phyloP scores from a whole-genome alignment of 2,888 invertebrate genomes.

The Luperina testacea region DNA sequence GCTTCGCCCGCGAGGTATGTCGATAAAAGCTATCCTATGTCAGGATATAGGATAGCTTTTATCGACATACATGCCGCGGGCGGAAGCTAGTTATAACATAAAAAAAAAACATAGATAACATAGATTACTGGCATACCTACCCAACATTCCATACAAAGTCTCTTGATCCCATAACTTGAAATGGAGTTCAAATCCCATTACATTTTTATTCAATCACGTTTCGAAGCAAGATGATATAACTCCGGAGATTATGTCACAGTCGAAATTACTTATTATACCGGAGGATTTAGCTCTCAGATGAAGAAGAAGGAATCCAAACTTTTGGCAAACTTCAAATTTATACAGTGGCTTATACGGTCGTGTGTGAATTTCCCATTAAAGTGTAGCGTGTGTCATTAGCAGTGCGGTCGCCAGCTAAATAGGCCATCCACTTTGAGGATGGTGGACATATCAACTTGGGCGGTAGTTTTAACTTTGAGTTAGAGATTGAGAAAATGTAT shows the following conservation, averaged over 20 bases:
- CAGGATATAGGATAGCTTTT: too few relatives aligned
- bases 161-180: slow-evolving; percentile 24
- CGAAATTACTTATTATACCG: slow-evolving; percentile 31
- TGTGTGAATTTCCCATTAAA: slow-evolving; percentile 51
- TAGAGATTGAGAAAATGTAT: background rate
- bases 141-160: background rate
- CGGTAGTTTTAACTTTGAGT: background rate
- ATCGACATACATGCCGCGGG: too few relatives aligned
- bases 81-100: too few relatives aligned
- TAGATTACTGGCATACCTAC: background rate
- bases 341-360: slow-evolving; percentile 20
- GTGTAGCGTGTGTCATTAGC: slow-evolving; percentile 18
- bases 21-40: too few relatives aligned
- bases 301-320: slow-evolving; percentile 24
- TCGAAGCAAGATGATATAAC: slow-evolving; percentile 30
- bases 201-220: slow-evolving; percentile 45
- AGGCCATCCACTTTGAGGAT: slow-evolving; percentile 24
- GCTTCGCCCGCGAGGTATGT: too few relatives aligned
- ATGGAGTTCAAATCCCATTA: slow-evolving; percentile 40
- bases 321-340: slow-evolving; percentile 41
- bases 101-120: too few relatives aligned
- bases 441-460: background rate
- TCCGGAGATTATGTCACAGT: slow-evolving; percentile 49
- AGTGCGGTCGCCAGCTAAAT: slow-evolving; percentile 18
- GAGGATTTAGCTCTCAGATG: slow-evolving; percentile 13